phyloP scores from a whole-genome alignment of 2,888 invertebrate species.

The Lomographa bimaculata region DNA sequence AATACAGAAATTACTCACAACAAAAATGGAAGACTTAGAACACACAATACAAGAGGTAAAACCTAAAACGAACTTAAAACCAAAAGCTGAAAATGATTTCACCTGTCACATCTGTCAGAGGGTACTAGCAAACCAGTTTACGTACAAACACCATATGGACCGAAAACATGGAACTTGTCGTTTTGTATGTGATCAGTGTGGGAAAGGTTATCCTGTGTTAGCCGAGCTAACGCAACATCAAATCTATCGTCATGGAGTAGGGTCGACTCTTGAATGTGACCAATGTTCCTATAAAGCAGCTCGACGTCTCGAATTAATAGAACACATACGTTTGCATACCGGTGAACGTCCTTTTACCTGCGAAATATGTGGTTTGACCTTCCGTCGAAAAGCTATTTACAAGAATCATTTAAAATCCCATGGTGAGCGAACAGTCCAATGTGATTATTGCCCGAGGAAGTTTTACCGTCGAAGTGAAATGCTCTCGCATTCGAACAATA shows the following conservation, averaged over 20 bases:
- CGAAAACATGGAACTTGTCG: conserved; percentile 56
- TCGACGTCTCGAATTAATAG: conserved; percentile 52
- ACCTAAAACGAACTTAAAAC: background rate
- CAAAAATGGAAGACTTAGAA: conserved; percentile 1
- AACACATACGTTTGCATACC: conserved; percentile 65
- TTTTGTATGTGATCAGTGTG: conserved; percentile 70
- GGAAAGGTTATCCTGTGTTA: conserved; percentile 56
- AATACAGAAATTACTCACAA: conserved; percentile 15
- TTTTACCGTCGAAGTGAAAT: conserved; percentile 54
- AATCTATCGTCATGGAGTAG: conserved; percentile 56
- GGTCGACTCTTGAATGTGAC: conserved; percentile 56
- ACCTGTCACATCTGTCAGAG: conserved; percentile 58
- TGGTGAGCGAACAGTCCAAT: conserved; percentile 60
- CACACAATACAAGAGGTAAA: background rate
- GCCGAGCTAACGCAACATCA: conserved; percentile 56
- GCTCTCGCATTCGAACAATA: conserved; percentile 61
- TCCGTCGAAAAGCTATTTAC: conserved; percentile 63
- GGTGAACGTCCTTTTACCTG: conserved; percentile 72
- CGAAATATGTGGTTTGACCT: conserved; percentile 69
- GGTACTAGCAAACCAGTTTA: conserved; percentile 50
- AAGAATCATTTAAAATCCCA: conserved; percentile 63
- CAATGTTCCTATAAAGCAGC: conserved; percentile 64
- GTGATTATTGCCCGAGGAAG: conserved; percentile 59
- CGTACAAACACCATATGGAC: conserved; percentile 66
- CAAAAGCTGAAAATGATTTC: conserved; percentile 26